phyloP scores from a whole-genome alignment of 2,888 invertebrate species.

The Volucella zonaria region DNA sequence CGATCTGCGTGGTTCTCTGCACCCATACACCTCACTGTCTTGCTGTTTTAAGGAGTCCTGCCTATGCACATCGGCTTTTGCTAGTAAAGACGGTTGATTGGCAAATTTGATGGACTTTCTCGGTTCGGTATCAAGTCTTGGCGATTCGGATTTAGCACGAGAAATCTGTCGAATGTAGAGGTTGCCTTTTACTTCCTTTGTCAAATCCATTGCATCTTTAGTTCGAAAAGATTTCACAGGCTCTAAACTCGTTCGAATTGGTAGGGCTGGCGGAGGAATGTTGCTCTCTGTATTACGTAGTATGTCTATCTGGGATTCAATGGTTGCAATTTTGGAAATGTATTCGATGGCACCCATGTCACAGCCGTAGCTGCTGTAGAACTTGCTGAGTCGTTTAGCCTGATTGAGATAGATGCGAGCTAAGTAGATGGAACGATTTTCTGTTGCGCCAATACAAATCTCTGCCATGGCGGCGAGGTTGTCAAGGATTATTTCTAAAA shows the following conservation, averaged over 20 bases:
- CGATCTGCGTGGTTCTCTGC: slow-evolving; percentile 74
- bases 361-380: slow-evolving; percentile 85
- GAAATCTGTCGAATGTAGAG: slow-evolving; percentile 43
- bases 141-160: slow-evolving; percentile 41
- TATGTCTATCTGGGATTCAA: slow-evolving; percentile 83
- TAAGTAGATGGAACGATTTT: slow-evolving; percentile 85
- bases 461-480: slow-evolving; percentile 89
- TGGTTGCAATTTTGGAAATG: slow-evolving; percentile 84
- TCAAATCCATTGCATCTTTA: slow-evolving; percentile 38
- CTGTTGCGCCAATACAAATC: slow-evolving; percentile 83
- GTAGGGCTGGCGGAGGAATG: slow-evolving; percentile 76
- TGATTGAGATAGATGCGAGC: slow-evolving; percentile 88
- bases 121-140: slow-evolving; percentile 22
- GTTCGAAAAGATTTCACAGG: slow-evolving; percentile 65
- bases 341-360: slow-evolving; percentile 84
- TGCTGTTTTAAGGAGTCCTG: not conserved
- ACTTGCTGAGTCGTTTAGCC: slow-evolving; percentile 86
- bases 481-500: slow-evolving; percentile 88
- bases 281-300: slow-evolving; percentile 74
- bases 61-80: slow-evolving; percentile 47
- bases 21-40: not conserved
- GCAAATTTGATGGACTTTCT: slow-evolving; percentile 52
- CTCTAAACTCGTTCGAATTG: slow-evolving; percentile 77
- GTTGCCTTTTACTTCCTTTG: slow-evolving; percentile 34
- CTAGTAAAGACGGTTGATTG: slow-evolving; percentile 3